Evolutionary conservation across 2,888 invertebrate genomes (phyloP).

Genomic region (Malachius bipustulatus): DNA sequence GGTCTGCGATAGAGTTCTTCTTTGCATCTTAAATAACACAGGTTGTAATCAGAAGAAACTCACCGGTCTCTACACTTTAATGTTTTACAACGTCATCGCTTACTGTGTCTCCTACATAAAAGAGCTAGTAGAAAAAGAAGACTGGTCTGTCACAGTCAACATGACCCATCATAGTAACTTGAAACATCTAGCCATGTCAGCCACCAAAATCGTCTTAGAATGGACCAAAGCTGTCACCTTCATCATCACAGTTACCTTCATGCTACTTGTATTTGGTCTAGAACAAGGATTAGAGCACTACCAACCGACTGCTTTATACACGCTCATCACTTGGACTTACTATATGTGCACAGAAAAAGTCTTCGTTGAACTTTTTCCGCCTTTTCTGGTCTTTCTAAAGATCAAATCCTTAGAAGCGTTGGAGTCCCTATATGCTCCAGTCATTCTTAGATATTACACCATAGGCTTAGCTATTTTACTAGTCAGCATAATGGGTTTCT

Average conservation of each 20-base stretch:
- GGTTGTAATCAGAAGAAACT: conserved; percentile 38
- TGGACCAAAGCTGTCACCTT: conserved; percentile 75
- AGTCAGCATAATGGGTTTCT: conserved; percentile 42
- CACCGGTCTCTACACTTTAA: conserved; percentile 62
- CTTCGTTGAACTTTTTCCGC: conserved; percentile 54
- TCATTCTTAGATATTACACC: conserved; percentile 49
- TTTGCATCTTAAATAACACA: conserved; percentile 38
- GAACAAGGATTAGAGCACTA: conserved; percentile 66
- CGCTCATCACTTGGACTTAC: conserved; percentile 53
- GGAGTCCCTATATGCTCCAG: conserved; percentile 57
- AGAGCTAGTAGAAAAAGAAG: conserved; percentile 59
- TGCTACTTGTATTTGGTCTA: conserved; percentile 59
- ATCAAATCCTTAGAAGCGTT: conserved; percentile 56
- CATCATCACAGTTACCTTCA: conserved; percentile 63
- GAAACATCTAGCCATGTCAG: conserved; percentile 68
- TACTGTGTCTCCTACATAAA: conserved; percentile 66
- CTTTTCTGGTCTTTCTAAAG: conserved; percentile 45
- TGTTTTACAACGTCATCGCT: conserved; percentile 73
- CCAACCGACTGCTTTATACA: conserved; percentile 55
- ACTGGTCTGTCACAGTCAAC: conserved; percentile 66
- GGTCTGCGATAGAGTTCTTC: conserved; percentile 55
- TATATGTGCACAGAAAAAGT: conserved; percentile 62
- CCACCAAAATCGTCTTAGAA: conserved; percentile 67
- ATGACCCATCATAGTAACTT: conserved; percentile 56
- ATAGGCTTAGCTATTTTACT: conserved; percentile 45